Evolutionary conservation across 2,888 invertebrate species (phyloP), one percentile per base, ranked within the genome.

Genomic region (Dynastes tityus): DNA sequence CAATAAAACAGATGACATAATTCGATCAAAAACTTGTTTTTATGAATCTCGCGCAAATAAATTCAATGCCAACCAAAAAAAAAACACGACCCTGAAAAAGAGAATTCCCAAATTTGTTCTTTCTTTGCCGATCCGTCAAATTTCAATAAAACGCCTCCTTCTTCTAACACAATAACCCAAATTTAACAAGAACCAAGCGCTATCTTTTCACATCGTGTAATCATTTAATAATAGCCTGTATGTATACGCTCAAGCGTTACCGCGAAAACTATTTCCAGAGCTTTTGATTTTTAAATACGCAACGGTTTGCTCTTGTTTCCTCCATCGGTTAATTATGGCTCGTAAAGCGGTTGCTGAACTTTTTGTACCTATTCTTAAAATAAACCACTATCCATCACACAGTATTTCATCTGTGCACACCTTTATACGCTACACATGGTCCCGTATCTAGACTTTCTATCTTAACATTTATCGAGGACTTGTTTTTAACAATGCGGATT

Each of bases 291-390:
- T 61, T 55, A 55, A 61, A 61, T 61, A 9, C 22, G 29, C 27
- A 8, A n/a, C 61, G 8, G 53, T 13, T 53, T 53, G 53, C 16
- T 53, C 53, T 53, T 53, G n/a, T 53, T 53, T n/a, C n/a, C 45
- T 8, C 13, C 27, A 37, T 11, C 49, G 68, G 45, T 61, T 73
- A 73, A 73, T 73, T 73, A 40, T 61, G 37, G n/a, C 22, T 61
- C 73, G 73, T 73, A 40, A 40, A 58, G 61, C 73, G 73, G 73
- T 73, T 73, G 61, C n/a, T 73, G 73, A 73, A 73, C 73, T 61
- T 58, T 73, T 73, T 73, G 22, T 61, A 73, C 22, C 49, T 29
- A 49, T 27, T 16, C 27, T 58, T 58, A 73, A 73, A 73, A 73
- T 73, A 73, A 16, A 53, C 5, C 2, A 11, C 13, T 45, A 73